phyloP scores from a whole-genome alignment of 2,888 invertebrate species.

The Loripinus fragilis region DNA sequence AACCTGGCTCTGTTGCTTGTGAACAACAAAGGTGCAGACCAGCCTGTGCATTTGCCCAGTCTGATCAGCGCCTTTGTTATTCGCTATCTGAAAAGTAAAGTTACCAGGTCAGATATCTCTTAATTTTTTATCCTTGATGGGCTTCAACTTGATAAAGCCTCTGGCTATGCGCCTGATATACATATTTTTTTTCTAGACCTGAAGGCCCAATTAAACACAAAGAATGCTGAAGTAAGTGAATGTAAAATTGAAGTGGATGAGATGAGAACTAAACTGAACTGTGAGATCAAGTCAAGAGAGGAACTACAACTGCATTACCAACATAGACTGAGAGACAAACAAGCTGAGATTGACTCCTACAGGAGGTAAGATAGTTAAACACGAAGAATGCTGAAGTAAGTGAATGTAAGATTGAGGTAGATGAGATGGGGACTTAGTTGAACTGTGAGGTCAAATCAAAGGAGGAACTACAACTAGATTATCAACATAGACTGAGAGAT shows the following conservation, averaged over 20 bases:
- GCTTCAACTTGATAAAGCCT: too few relatives aligned
- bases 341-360: conserved; percentile 79
- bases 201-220: conserved; percentile 70
- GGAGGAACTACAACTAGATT: conserved; percentile 80
- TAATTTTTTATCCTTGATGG: too few relatives aligned
- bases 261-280: conserved; percentile 63
- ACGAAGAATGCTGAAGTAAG: conserved; percentile 78
- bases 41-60: too few relatives aligned
- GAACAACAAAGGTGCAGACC: too few relatives aligned
- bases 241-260: conserved; percentile 80
- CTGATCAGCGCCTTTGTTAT: too few relatives aligned
- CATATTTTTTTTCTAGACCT: conserved; percentile 56
- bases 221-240: conserved; percentile 80
- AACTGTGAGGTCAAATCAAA: conserved; percentile 72
- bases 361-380: conserved; percentile 76
- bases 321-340: conserved; percentile 79
- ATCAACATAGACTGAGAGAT: conserved; percentile 79
- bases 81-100: too few relatives aligned
- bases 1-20: too few relatives aligned
- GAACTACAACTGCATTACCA: conserved; percentile 81
- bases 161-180: too few relatives aligned
- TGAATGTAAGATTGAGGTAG: conserved; percentile 79
- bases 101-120: too few relatives aligned
- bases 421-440: conserved; percentile 72
- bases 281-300: conserved; percentile 74